A percentile compares a stretch with the other conserved stretches of the same genome.
phyloP scores from a whole-genome alignment of 1,140 invertebrate genomes.

The Streblospio benedicti region DNA sequence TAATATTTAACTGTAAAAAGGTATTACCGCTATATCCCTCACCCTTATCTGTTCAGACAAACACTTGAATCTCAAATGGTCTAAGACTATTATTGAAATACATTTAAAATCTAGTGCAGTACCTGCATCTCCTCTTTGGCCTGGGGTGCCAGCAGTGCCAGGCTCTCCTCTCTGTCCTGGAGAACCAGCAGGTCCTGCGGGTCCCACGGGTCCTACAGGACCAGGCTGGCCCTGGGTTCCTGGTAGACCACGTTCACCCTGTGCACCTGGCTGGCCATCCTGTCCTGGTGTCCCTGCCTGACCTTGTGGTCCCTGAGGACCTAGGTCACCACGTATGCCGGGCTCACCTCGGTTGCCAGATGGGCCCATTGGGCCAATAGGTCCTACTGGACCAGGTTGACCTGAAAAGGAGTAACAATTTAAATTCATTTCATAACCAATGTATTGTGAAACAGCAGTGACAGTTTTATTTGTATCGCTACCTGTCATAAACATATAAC shows the following conservation, averaged over 20 bases:
- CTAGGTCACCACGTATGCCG: constrained; percentile 29
- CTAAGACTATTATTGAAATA: constrained; percentile 15
- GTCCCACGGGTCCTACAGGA: constrained; percentile 7
- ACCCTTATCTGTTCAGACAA: background rate
- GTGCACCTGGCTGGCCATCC: constrained; percentile 30
- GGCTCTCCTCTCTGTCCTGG: constrained; percentile 12
- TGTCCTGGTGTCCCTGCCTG: constrained; percentile 32
- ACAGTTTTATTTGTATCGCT: background rate
- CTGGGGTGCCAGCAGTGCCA: constrained; percentile 12
- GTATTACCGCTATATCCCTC: constrained; percentile 6
- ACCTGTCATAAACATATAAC: background rate
- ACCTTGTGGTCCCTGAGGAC: constrained; percentile 24
- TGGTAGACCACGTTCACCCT: constrained; percentile 14
- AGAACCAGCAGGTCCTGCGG: constrained; percentile 22
- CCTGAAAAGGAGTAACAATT: too few relatives aligned
- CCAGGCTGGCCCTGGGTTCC: constrained; percentile 10
- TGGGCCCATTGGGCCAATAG: constrained; percentile 25
- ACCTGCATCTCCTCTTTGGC: background rate
- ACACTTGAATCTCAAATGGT: too few relatives aligned
- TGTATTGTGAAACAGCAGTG: background rate
- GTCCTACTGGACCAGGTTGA: constrained; percentile 23
- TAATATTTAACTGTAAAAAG: too few relatives aligned
- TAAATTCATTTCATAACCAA: too few relatives aligned
- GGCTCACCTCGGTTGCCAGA: constrained; percentile 30
- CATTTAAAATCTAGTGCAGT: background rate